Evolutionary conservation across 2,797 vertebrate genomes (phyloP), one percentile per base, ranked within the genome.

Genomic region (Falco berigora): DNA sequence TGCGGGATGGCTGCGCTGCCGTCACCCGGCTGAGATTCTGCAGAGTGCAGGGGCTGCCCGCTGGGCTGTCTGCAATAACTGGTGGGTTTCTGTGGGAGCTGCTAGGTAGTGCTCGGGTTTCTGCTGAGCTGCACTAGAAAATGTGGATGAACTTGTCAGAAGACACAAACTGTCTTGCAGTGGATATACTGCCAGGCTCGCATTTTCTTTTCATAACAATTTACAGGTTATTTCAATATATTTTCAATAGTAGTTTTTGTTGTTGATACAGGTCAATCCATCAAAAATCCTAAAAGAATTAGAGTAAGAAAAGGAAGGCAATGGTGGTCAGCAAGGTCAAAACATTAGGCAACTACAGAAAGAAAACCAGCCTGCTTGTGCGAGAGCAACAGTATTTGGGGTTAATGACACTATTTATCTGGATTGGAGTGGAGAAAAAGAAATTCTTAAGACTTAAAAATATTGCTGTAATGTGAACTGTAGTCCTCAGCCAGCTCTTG

Each of bases 391-490:
- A n/a, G 52, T 14, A 5, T 71, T 66, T 67, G 53, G 69, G 83
- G 42, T 91, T 91, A 83, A 75, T 69, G 75, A 46, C 42, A 24
- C 44, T 40, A 84, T 87, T 93, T 68, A 69, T 94, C 36, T 66
- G 71, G 56, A 59, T 4, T 69, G 61, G 5, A 86, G 25, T 6
- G 5, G 25, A 86, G 61, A n/a, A 90, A 90, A 95, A 77, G 73
- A 93, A 88, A 72, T 88, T 55, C 74, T 86, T 56, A 67, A 68
- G 86, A 56, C 76, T 71, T 52, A 27, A 61, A 90, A 88, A 78
- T 81, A 84, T 77, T 75, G 77, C 73, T 77, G 61, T 61, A 77
- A 49, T 0, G 8, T 8, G 24, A 88, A 30, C 11, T 6, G 2
- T 32, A 62, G 81, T 44, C 73, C 63, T 67, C 71, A 77, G 76